A percentile compares a stretch with the other conserved stretches of the same genome.
These are phyloP conservation scores for Lagenorhynchus albirostris DNA, from an alignment of 2,113 vertebrate species.

Conservation along the genomic window DNA sequence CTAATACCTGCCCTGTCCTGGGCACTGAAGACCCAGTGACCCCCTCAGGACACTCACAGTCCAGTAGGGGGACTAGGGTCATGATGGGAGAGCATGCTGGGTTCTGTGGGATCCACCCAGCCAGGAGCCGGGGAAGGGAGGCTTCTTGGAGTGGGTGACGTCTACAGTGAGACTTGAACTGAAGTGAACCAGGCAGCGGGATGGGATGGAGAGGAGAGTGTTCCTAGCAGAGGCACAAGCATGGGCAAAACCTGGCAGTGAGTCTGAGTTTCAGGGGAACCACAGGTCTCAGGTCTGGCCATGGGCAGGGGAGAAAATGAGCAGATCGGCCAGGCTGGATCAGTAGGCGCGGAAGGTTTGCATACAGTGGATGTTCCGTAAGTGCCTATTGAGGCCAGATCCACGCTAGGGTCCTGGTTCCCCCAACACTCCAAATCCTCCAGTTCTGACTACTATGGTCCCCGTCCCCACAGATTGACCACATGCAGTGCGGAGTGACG, in stretches of 20 bases:
- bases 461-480: conserved; percentile 72
- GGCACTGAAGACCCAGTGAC: not conserved
- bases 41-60: not conserved
- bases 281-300: fast-evolving
- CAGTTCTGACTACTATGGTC: fast-evolving
- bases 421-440: fast-evolving
- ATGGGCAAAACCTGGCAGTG: not conserved
- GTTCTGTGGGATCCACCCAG: not conserved
- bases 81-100: not conserved
- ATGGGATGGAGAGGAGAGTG: fast-evolving
- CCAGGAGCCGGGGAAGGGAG: not conserved
- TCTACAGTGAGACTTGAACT: not conserved
- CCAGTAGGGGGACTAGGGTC: not conserved
- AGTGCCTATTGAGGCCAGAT: not conserved
- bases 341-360: not conserved
- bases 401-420: no score
- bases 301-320: not conserved
- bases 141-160: not conserved
- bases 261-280: not conserved
- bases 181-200: fast-evolving
- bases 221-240: not conserved
- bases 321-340: not conserved
- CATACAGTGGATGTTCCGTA: not conserved
- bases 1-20: not conserved
- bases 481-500: conserved; percentile 76